These are phyloP conservation scores for Myrmecophaga tridactyla DNA, from an alignment of 2,113 vertebrate species.

Conservation along the genomic window DNA sequence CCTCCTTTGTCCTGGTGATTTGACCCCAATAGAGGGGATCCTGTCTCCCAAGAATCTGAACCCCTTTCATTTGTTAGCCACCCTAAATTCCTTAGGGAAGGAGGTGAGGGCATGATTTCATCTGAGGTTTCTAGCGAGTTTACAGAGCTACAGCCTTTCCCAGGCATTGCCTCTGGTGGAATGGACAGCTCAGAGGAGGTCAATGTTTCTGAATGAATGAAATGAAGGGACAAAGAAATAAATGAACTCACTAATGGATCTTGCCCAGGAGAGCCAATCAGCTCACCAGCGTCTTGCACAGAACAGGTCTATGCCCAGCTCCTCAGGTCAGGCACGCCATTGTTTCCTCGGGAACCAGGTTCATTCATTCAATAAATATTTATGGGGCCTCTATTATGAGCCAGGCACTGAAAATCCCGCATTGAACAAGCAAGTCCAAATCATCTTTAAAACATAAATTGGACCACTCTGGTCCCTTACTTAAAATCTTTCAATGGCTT, in stretches of 20 bases:
- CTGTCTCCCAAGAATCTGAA: background rate
- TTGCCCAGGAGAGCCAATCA: background rate
- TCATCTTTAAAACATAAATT: constrained; percentile 12
- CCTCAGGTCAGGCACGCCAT: background rate
- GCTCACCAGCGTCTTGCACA: background rate
- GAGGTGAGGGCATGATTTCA: background rate
- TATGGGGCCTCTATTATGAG: background rate
- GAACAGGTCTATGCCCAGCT: background rate
- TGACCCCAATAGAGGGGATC: background rate
- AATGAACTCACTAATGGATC: background rate
- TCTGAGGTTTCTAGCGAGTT: background rate
- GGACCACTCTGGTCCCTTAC: background rate
- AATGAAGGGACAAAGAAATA: background rate
- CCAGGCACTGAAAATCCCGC: background rate
- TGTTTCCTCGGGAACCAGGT: background rate
- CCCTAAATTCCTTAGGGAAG: background rate
- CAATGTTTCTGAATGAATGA: background rate
- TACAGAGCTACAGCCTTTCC: background rate
- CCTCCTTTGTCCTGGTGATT: background rate
- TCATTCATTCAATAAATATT: constrained; percentile 40
- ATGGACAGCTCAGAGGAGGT: background rate
- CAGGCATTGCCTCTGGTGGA: background rate
- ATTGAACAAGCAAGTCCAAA: background rate
- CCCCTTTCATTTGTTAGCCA: background rate
- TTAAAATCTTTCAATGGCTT: background rate